Percentiles rank a stretch among this genome's conserved stretches.
Conservation (phyloP, 2,113 vertebrate genomes). For the Arizona elegans region DNA sequence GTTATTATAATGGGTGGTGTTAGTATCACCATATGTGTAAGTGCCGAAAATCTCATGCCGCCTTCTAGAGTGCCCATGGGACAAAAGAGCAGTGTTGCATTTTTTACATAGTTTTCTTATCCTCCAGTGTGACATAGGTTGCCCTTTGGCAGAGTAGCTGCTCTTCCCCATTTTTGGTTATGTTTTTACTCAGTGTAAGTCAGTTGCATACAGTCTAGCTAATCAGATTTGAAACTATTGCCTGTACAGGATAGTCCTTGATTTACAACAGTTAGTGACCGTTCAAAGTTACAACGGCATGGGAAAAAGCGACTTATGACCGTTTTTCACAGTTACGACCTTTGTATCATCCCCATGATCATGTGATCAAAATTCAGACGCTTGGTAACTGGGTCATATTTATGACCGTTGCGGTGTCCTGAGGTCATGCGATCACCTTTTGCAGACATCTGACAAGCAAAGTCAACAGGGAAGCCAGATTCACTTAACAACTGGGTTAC, state of each 20-base stretch:
- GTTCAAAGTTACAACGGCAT: too few species aligned
- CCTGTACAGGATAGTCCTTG: not conserved
- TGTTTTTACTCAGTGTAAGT: not conserved
- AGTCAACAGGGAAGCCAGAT: too few species aligned
- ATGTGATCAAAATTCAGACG: too few species aligned
- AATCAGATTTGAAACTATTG: not conserved
- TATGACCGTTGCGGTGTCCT: too few species aligned
- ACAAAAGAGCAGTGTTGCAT: not conserved
- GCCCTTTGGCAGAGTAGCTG: not conserved
- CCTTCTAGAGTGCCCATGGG: not conserved
- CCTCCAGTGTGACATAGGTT: not conserved
- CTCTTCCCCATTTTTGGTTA: not conserved
- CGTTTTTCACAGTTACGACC: too few species aligned
- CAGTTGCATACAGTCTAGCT: not conserved
- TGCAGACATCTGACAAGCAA: too few species aligned
- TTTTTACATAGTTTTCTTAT: not conserved
- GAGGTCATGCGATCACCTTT: too few species aligned
- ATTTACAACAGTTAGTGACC: too few species aligned
- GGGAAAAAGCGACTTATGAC: too few species aligned
- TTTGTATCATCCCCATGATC: too few species aligned
- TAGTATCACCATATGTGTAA: not conserved
- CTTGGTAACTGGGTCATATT: too few species aligned
- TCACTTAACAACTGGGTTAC: too few species aligned
- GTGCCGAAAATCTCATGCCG: not conserved
- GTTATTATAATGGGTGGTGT: not conserved